These are phyloP conservation scores for Cosmia trapezina DNA, from an alignment of 2,888 invertebrate genomes.

Conservation along the genomic window DNA sequence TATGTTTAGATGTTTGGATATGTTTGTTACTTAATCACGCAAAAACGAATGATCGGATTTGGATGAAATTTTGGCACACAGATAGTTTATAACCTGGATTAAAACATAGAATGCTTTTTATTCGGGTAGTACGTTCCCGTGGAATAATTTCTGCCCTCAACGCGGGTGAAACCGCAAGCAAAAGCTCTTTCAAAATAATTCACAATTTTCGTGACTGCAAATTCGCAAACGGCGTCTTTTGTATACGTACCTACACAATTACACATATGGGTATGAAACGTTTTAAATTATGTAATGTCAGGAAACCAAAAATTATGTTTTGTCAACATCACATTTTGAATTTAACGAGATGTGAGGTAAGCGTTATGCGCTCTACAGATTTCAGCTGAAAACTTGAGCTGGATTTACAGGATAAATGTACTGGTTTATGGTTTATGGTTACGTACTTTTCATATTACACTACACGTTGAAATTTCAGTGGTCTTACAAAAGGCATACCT, in stretches of 20 bases:
- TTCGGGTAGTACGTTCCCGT: no score
- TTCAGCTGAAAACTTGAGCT: constrained; percentile 25
- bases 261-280: background rate
- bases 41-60: no score
- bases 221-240: background rate
- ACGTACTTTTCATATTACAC: constrained; percentile 21
- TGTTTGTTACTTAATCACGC: no score
- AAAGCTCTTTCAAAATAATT: background rate
- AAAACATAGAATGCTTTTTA: no score
- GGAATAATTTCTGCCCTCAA: no score
- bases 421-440: constrained; percentile 31
- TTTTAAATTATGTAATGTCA: constrained; percentile 24
- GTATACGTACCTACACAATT: background rate
- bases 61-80: no score
- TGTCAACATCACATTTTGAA: constrained; percentile 21
- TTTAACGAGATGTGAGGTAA: constrained; percentile 22
- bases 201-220: background rate
- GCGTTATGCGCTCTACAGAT: constrained; percentile 17
- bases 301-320: constrained; percentile 7
- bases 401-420: constrained; percentile 35
- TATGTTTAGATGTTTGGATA: no score
- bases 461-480: constrained; percentile 26
- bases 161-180: no score
- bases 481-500: constrained; percentile 25
- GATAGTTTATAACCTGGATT: no score